Evolutionary conservation across 2,888 invertebrate species (phyloP), one percentile per base, ranked within the genome.

Genomic region (Cryptocephalus moraei): DNA sequence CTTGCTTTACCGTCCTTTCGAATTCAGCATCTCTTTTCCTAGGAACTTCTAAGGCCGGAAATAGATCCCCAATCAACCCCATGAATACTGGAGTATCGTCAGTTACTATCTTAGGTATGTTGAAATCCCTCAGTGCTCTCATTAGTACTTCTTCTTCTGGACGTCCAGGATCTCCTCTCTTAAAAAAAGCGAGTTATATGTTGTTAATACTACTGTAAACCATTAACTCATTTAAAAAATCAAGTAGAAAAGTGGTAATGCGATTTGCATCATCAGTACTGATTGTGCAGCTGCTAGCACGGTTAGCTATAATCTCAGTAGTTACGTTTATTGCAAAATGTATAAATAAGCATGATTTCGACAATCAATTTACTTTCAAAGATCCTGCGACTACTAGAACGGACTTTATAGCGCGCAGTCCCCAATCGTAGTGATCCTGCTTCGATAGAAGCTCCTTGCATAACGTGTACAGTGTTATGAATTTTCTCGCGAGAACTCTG

Each of bases 351-450:
- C 22, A 22, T 22, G 22, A 22, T 22, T 22, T 22, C 22, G 2
- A 22, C 6, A 6, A 22, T 45, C 32, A 51, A 45, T 22, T 41
- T 75, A 90, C 91, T 79, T 95, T 95, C 41, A 96, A 74, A 11
- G 94, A 91, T 33, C 95, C 95, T 48, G 95, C 96, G 9, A 96
- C 94, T 0, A 95, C 94, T 31, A 96, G 73, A 8, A 96, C 95
- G 1, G 94, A 95, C 69, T 96, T 96, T 55, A 96, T 95, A 46
- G 95, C 95, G 60, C 96, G 75, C 45, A 96, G 72, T 14, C 96
- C 96, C 95, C 95, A 93, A 72, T 96, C 95, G 64, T 96, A 96
- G 70, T 96, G 96, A 73, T 96, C 95, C 73, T 93, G 90, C 67
- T 95, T 94, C 0, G 94, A 95, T 38, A 95, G 72, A 45, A 95